Percentiles rank a stretch among this genome's conserved stretches.
phyloP scores from a whole-genome alignment of 2,888 invertebrate species.

The Sphaerophoria taeniata region DNA sequence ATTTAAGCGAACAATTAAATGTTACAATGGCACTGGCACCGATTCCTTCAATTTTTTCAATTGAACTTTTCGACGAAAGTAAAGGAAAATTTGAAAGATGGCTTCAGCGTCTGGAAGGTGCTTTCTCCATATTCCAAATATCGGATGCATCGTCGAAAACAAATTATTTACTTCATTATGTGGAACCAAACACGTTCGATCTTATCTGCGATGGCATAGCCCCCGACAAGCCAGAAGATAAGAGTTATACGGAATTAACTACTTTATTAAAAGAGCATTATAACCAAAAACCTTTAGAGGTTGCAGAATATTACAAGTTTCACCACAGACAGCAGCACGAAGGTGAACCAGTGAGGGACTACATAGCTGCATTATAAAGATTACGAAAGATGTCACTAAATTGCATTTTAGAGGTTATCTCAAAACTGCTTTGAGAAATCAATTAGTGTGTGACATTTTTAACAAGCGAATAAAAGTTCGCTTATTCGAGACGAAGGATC shows the following conservation, averaged over 20 bases:
- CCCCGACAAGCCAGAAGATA: not conserved
- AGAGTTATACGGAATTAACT: constrained; percentile 2
- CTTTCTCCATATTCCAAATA: constrained; percentile 8
- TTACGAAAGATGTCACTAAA: not conserved
- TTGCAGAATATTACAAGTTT: too few species aligned
- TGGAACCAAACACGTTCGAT: not conserved
- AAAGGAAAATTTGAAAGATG: not conserved
- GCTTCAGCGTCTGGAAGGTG: not conserved
- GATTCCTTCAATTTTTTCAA: constrained; percentile 1
- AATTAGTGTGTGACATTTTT: not conserved
- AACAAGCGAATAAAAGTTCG: not conserved
- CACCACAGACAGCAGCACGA: not conserved
- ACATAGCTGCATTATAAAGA: not conserved
- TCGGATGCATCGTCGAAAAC: not conserved
- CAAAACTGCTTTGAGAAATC: not conserved
- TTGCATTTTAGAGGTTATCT: not conserved
- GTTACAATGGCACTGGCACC: not conserved
- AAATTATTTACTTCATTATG: constrained; percentile 16
- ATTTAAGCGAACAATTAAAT: not conserved
- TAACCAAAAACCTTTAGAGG: constrained; percentile 22
- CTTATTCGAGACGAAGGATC: not conserved
- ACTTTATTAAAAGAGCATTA: not conserved
- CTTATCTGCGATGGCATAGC: constrained; percentile 5
- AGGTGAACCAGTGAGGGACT: not conserved
- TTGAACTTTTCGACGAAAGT: not conserved